Conservation (phyloP, 2,797 vertebrate species). For the Gymnocypris eckloni region DNA sequence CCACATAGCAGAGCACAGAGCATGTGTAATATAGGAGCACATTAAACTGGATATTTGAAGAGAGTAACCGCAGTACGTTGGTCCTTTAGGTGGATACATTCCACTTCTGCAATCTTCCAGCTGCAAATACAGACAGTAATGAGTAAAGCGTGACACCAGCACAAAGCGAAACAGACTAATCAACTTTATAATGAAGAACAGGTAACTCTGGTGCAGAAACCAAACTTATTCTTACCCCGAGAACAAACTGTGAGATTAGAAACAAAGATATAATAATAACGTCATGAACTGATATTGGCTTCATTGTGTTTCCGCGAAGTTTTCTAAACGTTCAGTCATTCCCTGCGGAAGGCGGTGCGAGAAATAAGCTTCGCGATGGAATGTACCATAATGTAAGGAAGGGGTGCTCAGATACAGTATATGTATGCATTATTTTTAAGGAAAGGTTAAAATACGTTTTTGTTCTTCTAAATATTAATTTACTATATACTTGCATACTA, state of each 20-base stretch:
- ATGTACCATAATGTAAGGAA: constrained; percentile 45
- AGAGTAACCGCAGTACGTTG: constrained; percentile 82
- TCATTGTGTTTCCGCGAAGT: background rate
- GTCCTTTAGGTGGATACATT: constrained; percentile 91
- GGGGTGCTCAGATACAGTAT: background rate
- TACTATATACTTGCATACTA: rapidly evolving
- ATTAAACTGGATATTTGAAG: background rate
- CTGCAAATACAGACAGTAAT: constrained; percentile 70
- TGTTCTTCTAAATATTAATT: too few species aligned
- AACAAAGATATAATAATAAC: background rate
- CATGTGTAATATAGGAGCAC: background rate
- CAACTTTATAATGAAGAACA: background rate
- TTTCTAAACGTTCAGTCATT: background rate
- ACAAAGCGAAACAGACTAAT: background rate
- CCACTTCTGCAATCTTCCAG: constrained; percentile 87
- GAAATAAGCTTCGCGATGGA: constrained; percentile 1
- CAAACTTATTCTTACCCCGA: constrained; percentile 25
- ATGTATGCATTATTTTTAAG: background rate
- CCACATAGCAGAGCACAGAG: background rate
- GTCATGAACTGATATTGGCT: background rate
- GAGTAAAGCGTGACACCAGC: background rate
- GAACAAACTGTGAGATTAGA: constrained; percentile 8
- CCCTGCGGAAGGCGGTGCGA: background rate
- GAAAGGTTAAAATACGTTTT: background rate
- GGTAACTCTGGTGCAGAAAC: too few species aligned